Conservation (phyloP, 2,113 vertebrate species). For the Plectropomus leopardus region DNA sequence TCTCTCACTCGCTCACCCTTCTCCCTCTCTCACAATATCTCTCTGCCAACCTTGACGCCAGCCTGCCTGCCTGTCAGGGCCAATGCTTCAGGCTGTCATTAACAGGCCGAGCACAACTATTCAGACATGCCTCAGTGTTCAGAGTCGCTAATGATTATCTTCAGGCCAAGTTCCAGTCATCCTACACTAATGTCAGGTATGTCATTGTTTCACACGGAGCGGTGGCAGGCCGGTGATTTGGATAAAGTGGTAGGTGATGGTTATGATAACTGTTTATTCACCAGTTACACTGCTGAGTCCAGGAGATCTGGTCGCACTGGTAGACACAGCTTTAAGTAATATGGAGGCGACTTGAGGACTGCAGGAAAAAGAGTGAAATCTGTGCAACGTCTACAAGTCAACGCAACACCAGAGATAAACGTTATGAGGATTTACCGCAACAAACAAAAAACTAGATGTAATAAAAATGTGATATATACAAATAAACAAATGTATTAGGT, state of each 20-base stretch:
- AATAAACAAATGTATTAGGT: no score
- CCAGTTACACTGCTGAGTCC: neutral
- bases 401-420: no score
- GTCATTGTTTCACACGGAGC: conserved; percentile 14
- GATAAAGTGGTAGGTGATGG: neutral
- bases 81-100: conserved; percentile 53
- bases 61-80: conserved; percentile 49
- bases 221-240: neutral
- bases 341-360: neutral
- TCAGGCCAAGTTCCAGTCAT: conserved; percentile 23
- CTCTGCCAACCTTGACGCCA: conserved; percentile 66
- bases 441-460: no score
- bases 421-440: no score
- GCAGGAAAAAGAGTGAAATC: neutral
- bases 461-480: no score
- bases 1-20: conserved; percentile 21
- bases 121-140: conserved; percentile 33
- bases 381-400: no score
- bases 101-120: conserved; percentile 34
- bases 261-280: neutral
- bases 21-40: conserved; percentile 29
- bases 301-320: neutral
- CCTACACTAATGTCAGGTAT: neutral
- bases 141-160: conserved; percentile 33
- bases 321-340: neutral